These are phyloP conservation scores for Drosophila rellima DNA, from an alignment of 2,888 invertebrate genomes.

Conservation along the genomic window DNA sequence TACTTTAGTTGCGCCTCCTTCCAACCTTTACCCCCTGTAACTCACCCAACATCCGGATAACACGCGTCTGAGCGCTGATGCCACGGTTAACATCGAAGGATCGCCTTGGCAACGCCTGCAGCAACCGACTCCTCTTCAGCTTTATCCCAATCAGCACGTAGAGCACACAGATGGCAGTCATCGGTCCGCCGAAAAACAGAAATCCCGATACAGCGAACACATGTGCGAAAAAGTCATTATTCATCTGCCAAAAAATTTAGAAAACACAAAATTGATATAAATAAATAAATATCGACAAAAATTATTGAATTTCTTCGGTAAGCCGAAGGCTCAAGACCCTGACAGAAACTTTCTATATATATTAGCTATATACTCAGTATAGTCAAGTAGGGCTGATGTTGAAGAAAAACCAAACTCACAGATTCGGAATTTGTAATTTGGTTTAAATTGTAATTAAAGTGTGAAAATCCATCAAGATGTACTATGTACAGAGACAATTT, in stretches of 20 bases:
- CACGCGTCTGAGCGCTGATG: slow-evolving; percentile 88
- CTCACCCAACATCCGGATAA: slow-evolving; percentile 92
- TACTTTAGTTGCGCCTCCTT: neutral
- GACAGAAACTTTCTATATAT: neutral
- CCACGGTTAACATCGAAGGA: slow-evolving; percentile 86
- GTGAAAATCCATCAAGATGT: too few relatives aligned
- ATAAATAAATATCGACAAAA: slow-evolving; percentile 8
- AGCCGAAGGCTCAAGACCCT: slow-evolving; percentile 9
- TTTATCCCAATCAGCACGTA: slow-evolving; percentile 92
- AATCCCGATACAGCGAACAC: slow-evolving; percentile 93
- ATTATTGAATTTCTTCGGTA: neutral
- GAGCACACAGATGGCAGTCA: slow-evolving; percentile 93
- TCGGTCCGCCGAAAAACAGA: slow-evolving; percentile 94
- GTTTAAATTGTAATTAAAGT: too few relatives aligned
- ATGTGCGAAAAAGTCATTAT: slow-evolving; percentile 87
- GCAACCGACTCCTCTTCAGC: slow-evolving; percentile 88
- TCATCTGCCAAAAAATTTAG: slow-evolving; percentile 74
- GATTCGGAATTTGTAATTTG: too few relatives aligned
- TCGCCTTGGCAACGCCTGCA: slow-evolving; percentile 88
- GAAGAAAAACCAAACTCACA: too few relatives aligned
- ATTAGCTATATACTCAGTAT: too few relatives aligned
- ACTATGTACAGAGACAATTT: too few relatives aligned
- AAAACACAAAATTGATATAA: slow-evolving; percentile 7
- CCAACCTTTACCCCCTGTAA: neutral
- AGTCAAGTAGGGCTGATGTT: too few relatives aligned